Conservation (phyloP, 1,140 invertebrate genomes). For the Drosophila punjabiensis region DNA sequence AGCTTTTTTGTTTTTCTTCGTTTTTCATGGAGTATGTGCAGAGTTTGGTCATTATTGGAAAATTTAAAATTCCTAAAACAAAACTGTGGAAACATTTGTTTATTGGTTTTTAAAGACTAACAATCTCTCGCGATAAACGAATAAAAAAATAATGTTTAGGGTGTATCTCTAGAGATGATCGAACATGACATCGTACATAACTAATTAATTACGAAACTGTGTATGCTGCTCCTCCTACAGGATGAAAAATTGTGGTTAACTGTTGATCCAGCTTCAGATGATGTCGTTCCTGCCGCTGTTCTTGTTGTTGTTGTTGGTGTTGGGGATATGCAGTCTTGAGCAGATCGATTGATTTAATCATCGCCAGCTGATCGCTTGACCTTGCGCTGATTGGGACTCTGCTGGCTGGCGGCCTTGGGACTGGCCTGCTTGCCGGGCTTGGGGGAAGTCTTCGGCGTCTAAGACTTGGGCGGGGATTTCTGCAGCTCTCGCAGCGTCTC, state of each 20-base stretch:
- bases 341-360: conserved; percentile 83
- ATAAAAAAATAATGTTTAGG: conserved; percentile 53
- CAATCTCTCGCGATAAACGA: conserved; percentile 67
- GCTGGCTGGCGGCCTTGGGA: conserved; percentile 86
- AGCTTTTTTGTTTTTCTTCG: too few species aligned
- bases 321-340: conserved; percentile 62
- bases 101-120: conserved; percentile 56
- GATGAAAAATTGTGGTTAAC: conserved; percentile 37
- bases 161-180: conserved; percentile 49
- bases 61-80: conserved; percentile 41
- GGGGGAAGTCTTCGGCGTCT: conserved; percentile 86
- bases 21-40: conserved; percentile 47
- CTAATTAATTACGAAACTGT: conserved; percentile 60
- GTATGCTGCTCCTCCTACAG: conserved; percentile 44
- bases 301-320: conserved; percentile 22
- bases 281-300: conserved; percentile 11
- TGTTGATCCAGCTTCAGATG: conserved; percentile 18
- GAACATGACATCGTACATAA: conserved; percentile 47
- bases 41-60: conserved; percentile 30
- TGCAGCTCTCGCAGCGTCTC: conserved; percentile 93
- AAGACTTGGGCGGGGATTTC: conserved; percentile 86
- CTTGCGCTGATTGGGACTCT: conserved; percentile 91
- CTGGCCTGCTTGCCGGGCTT: conserved; percentile 80
- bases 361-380: conserved; percentile 89
- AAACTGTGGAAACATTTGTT: conserved; percentile 34